Conservation (phyloP, 2,797 vertebrate species). For the Syncerus caffer region DNA sequence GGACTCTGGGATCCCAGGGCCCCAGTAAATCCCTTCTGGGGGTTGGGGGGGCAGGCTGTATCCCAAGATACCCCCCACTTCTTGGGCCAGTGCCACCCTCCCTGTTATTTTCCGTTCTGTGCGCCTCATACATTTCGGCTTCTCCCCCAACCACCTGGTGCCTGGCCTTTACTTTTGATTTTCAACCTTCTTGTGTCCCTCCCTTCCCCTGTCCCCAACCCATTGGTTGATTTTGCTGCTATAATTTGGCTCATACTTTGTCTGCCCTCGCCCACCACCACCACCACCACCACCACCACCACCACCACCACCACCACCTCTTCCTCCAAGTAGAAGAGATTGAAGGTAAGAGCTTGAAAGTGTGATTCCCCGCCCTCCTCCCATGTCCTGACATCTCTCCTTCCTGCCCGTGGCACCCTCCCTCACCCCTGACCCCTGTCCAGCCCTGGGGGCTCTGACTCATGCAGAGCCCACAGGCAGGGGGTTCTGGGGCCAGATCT, state of each 20-base stretch:
- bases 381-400: conserved; percentile 49
- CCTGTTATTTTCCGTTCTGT: conserved; percentile 76
- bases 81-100: conserved; percentile 64
- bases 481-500: not conserved
- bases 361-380: not conserved
- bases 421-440: not conserved
- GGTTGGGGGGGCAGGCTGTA: conserved; percentile 27
- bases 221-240: conserved; percentile 86
- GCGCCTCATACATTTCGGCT: conserved; percentile 76
- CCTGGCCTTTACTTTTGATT: conserved; percentile 83
- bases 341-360: conserved; percentile 84
- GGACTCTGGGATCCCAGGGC: conserved; percentile 44
- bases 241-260: conserved; percentile 87
- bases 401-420: not conserved
- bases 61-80: conserved; percentile 67
- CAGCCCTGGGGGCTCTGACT: conserved; percentile 11
- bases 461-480: not conserved
- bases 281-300: conserved; percentile 73
- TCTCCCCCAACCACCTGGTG: conserved; percentile 71
- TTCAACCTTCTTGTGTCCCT: conserved; percentile 80
- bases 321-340: conserved; percentile 90
- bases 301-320: conserved; percentile 72
- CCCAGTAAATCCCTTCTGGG: conserved; percentile 59
- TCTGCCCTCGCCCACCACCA: conserved; percentile 76
- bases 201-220: conserved; percentile 72